These are phyloP conservation scores for Rhamphomyia laevipes DNA, from an alignment of 2,888 invertebrate genomes.

Conservation along the genomic window DNA sequence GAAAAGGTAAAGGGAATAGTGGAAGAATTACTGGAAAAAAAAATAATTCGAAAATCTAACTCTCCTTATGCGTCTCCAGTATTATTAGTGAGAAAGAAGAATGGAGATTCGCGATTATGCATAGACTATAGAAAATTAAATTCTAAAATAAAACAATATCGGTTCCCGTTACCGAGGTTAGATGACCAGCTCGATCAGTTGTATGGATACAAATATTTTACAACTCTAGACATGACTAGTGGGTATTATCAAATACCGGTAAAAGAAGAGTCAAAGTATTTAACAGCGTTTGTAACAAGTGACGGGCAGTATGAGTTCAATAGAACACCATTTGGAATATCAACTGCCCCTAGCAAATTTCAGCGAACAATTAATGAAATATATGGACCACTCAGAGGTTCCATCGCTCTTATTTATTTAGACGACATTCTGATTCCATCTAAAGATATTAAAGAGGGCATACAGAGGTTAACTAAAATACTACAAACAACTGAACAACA, in stretches of 20 bases:
- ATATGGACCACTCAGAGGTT: background rate
- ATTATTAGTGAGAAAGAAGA: constrained; percentile 19
- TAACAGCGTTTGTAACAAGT: background rate
- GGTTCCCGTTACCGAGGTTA: constrained; percentile 18
- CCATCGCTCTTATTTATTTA: constrained; percentile 15
- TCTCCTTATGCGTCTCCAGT: constrained; percentile 18
- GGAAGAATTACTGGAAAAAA: constrained; percentile 12
- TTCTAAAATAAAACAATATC: constrained; percentile 17
- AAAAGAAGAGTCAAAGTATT: constrained; percentile 19
- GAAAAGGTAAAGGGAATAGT: constrained; percentile 16
- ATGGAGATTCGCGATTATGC: constrained; percentile 20
- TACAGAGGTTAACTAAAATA: background rate
- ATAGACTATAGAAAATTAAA: constrained; percentile 22
- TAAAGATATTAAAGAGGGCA: constrained; percentile 13
- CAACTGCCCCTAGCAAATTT: constrained; percentile 24
- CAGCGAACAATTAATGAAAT: constrained; percentile 19
- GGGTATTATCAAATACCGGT: constrained; percentile 15
- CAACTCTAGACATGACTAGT: constrained; percentile 19
- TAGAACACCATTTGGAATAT: constrained; percentile 25
- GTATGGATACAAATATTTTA: constrained; percentile 18
- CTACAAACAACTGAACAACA: background rate
- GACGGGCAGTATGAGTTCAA: constrained; percentile 23
- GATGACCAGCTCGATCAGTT: constrained; percentile 22
- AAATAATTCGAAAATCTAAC: constrained; percentile 19
- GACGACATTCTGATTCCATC: constrained; percentile 20